Conservation (phyloP, 2,888 invertebrate genomes). For the Erebia epiphron region DNA sequence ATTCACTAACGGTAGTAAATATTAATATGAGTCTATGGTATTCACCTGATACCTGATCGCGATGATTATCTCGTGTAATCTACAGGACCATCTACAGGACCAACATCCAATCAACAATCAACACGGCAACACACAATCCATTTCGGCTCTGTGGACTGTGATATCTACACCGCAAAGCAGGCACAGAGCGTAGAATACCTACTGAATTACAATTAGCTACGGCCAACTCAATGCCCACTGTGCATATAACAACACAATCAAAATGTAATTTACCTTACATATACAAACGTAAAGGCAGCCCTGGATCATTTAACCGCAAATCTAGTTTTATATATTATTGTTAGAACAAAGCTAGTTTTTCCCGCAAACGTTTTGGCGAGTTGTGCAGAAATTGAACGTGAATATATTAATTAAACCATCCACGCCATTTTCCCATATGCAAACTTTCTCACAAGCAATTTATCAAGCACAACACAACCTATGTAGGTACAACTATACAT, state of each 20-base stretch:
- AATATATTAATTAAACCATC: neutral
- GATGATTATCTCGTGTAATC: neutral
- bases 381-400: neutral
- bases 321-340: neutral
- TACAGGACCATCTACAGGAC: neutral
- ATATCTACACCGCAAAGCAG: slow-evolving; percentile 5
- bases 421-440: neutral
- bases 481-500: too few species aligned
- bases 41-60: neutral
- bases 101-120: slow-evolving; percentile 11
- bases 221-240: neutral
- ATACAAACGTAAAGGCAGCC: neutral
- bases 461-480: neutral
- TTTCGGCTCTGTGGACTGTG: slow-evolving; percentile 1
- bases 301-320: neutral
- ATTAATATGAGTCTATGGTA: neutral
- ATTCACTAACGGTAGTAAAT: too few species aligned
- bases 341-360: neutral
- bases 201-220: slow-evolving; percentile 18
- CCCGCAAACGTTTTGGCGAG: neutral
- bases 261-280: neutral
- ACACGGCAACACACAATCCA: slow-evolving; percentile 7
- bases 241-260: neutral
- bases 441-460: neutral
- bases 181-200: neutral